Conservation (phyloP, 2,888 invertebrate genomes). For the Anthoptus insignis region DNA sequence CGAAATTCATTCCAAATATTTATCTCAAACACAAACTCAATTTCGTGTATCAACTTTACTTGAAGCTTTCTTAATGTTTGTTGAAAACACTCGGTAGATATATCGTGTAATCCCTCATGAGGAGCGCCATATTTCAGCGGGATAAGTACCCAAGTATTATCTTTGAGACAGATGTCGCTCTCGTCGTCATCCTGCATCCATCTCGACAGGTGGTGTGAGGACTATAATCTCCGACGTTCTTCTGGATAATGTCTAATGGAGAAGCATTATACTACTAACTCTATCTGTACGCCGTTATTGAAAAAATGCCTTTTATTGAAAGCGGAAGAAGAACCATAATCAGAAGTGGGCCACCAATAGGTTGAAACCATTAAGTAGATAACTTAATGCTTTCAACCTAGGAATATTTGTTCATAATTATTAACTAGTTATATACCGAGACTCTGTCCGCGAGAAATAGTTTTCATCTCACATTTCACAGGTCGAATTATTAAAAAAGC, state of each 20-base stretch:
- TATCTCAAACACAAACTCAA: slow-evolving; percentile 16
- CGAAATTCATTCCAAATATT: slow-evolving; percentile 17
- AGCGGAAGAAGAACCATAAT: too few species aligned
- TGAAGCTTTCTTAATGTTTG: slow-evolving; percentile 23
- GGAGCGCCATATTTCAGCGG: slow-evolving; percentile 81
- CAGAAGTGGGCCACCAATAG: too few species aligned
- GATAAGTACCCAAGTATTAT: slow-evolving; percentile 81
- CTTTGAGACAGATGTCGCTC: slow-evolving; percentile 82
- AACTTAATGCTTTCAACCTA: too few species aligned
- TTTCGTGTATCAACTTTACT: slow-evolving; percentile 22
- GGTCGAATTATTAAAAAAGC: too few species aligned
- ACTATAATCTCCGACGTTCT: slow-evolving; percentile 73
- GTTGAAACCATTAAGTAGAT: too few species aligned
- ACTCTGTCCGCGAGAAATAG: too few species aligned
- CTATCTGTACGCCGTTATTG: slow-evolving; percentile 45
- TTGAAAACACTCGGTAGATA: slow-evolving; percentile 40
- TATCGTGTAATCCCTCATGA: slow-evolving; percentile 68
- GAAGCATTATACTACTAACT: slow-evolving; percentile 54
- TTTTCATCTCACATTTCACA: too few species aligned
- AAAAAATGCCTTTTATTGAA: too few species aligned
- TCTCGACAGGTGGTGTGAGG: slow-evolving; percentile 78
- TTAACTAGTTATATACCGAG: too few species aligned
- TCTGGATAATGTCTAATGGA: slow-evolving; percentile 52
- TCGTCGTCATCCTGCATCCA: slow-evolving; percentile 76
- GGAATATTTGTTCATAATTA: too few species aligned